Evolutionary conservation across 2,113 vertebrate genomes (phyloP).

Genomic region (Ailurus styani): DNA sequence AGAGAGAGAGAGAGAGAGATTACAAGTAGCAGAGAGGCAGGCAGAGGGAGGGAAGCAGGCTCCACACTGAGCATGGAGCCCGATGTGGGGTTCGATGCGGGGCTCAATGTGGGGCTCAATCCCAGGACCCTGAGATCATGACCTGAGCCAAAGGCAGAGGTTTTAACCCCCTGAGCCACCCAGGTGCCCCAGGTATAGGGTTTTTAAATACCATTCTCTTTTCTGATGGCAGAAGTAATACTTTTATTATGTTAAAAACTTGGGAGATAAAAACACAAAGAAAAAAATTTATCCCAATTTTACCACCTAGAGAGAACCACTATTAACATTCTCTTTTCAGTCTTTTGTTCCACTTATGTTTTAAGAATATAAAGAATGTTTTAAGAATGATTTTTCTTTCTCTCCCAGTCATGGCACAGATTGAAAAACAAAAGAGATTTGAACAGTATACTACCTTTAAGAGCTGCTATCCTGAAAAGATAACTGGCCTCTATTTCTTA

Average conservation of each 20-base stretch:
- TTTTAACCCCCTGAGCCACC: too few species aligned
- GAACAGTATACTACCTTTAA: conserved; percentile 88
- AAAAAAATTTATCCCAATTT: background rate
- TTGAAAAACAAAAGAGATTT: conserved; percentile 88
- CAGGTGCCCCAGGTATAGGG: too few species aligned
- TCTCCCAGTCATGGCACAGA: conserved; percentile 85
- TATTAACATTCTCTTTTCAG: background rate
- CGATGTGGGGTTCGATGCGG: too few species aligned
- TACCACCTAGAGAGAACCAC: background rate
- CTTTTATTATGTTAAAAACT: background rate
- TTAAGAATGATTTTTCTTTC: conserved; percentile 67
- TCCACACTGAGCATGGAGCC: too few species aligned
- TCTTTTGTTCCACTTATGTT: conserved; percentile 18
- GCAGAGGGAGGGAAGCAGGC: too few species aligned
- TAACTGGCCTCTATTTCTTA: conserved; percentile 72
- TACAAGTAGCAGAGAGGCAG: too few species aligned
- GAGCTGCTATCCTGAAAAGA: conserved; percentile 79
- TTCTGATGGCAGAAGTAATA: background rate
- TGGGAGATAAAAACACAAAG: background rate
- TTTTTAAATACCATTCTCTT: conserved; percentile 67
- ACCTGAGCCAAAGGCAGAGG: too few species aligned
- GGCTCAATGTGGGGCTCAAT: too few species aligned
- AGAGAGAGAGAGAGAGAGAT: too few species aligned
- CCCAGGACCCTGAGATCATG: too few species aligned
- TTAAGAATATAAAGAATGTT: too few species aligned